A percentile compares a stretch with the other conserved stretches of the same genome.
These are phyloP conservation scores for Lepeophtheirus salmonis DNA, from an alignment of 1,140 invertebrate genomes.

Conservation along the genomic window DNA sequence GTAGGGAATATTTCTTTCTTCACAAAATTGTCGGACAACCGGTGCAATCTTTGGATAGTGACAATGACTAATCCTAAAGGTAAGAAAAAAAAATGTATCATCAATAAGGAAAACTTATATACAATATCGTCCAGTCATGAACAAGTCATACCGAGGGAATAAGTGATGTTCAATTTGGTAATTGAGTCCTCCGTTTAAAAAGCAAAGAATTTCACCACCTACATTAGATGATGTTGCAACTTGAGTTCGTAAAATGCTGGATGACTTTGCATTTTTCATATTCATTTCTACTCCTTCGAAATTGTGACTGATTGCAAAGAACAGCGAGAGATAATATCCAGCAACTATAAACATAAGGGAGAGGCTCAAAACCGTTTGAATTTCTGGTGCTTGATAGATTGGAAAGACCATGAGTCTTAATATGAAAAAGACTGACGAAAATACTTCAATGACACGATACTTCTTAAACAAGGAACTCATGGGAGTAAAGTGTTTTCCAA, in stretches of 20 bases:
- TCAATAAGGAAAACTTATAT: not conserved
- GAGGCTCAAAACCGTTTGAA: not conserved
- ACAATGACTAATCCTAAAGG: constrained; percentile 2
- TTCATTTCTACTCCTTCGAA: constrained; percentile 5
- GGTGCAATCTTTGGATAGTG: constrained; percentile 15
- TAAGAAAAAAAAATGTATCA: not conserved
- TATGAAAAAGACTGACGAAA: constrained; percentile 13
- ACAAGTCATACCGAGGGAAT: constrained; percentile 23
- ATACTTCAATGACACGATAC: constrained; percentile 13
- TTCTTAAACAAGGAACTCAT: not conserved
- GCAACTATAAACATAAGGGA: constrained; percentile 11
- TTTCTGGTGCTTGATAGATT: not conserved
- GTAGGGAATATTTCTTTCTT: constrained; percentile 7
- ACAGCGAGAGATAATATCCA: constrained; percentile 7
- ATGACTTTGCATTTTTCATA: not conserved
- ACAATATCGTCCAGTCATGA: too few relatives aligned
- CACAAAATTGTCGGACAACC: not conserved
- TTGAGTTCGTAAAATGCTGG: not conserved
- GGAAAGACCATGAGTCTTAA: not conserved
- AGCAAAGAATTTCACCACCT: constrained; percentile 25
- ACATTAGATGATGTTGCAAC: constrained; percentile 20
- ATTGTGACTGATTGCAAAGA: constrained; percentile 15
- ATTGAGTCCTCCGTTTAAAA: constrained; percentile 28
- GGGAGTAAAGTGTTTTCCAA: not conserved
- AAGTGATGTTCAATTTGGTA: constrained; percentile 28